Evolutionary conservation across 2,797 vertebrate species (phyloP).

Genomic region (Enteromius unitaeniatus): DNA sequence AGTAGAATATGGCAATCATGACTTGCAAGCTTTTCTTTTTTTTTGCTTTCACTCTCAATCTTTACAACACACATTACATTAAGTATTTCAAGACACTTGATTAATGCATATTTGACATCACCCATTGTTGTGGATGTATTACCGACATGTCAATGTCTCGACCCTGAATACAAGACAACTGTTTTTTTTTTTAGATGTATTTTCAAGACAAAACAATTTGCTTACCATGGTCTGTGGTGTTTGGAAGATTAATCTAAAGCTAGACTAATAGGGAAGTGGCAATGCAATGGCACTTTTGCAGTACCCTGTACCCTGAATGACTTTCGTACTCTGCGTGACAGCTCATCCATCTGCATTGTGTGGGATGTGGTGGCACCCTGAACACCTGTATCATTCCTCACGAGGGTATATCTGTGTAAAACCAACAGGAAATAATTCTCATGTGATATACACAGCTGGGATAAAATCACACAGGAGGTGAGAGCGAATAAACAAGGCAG

Average conservation of each 20-base stretch:
- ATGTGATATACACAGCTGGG: constrained; percentile 15
- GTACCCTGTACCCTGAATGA: constrained; percentile 7
- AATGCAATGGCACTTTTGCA: neutral
- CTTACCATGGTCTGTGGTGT: neutral
- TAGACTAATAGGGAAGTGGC: too few relatives aligned
- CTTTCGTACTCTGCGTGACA: constrained; percentile 23
- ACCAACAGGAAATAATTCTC: neutral
- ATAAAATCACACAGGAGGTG: constrained; percentile 5
- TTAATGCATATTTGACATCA: too few relatives aligned
- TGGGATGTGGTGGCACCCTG: neutral
- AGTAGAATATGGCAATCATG: too few relatives aligned
- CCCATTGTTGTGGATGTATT: too few relatives aligned
- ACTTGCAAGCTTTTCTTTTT: too few relatives aligned
- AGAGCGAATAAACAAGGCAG: neutral
- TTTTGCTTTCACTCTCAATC: too few relatives aligned
- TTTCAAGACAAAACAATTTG: neutral
- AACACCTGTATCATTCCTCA: constrained; percentile 27
- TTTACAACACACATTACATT: too few relatives aligned
- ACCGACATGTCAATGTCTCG: too few relatives aligned
- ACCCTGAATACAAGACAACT: too few relatives aligned
- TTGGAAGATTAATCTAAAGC: too few relatives aligned
- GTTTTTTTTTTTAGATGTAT: too few relatives aligned
- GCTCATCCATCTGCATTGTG: constrained; percentile 34
- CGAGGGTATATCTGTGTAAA: constrained; percentile 4
- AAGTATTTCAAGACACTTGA: too few relatives aligned